A percentile compares a stretch with the other conserved stretches of the same genome.
phyloP scores from a whole-genome alignment of 1,140 invertebrate species.

The Bombus ignitus region DNA sequence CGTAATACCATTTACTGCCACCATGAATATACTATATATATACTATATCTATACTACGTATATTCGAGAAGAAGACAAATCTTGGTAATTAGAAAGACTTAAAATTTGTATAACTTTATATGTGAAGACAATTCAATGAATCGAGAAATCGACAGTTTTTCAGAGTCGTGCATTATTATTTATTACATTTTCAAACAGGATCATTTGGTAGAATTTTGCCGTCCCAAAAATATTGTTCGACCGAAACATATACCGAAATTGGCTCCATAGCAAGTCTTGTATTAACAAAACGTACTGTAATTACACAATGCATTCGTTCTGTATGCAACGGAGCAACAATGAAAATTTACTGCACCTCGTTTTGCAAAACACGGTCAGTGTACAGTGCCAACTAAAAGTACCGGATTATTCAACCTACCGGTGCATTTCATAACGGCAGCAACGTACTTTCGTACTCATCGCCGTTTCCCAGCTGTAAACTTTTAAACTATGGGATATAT shows the following conservation, averaged over 20 bases:
- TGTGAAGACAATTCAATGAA: background rate
- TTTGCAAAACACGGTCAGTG: background rate
- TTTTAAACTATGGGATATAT: background rate
- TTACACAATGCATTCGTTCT: background rate
- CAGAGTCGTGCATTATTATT: background rate
- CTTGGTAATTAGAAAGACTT: background rate
- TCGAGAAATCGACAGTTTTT: background rate
- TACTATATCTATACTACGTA: too few species aligned
- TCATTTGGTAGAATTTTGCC: background rate
- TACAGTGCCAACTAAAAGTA: background rate
- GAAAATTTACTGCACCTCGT: constrained; percentile 3
- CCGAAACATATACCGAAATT: background rate
- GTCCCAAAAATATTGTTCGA: background rate
- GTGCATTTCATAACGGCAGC: too few species aligned
- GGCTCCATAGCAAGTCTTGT: background rate
- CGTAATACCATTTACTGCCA: background rate
- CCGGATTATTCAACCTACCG: background rate
- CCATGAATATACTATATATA: too few species aligned
- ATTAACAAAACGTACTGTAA: constrained; percentile 5
- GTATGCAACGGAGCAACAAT: background rate
- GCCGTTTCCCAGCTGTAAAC: background rate
- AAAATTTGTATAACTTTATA: too few species aligned
- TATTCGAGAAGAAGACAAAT: background rate
- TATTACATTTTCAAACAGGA: background rate
- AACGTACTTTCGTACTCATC: background rate